Evolutionary conservation across 2,113 vertebrate species (phyloP), one percentile per base, ranked within the genome.

Genomic region (Bambusicola thoracicus): DNA sequence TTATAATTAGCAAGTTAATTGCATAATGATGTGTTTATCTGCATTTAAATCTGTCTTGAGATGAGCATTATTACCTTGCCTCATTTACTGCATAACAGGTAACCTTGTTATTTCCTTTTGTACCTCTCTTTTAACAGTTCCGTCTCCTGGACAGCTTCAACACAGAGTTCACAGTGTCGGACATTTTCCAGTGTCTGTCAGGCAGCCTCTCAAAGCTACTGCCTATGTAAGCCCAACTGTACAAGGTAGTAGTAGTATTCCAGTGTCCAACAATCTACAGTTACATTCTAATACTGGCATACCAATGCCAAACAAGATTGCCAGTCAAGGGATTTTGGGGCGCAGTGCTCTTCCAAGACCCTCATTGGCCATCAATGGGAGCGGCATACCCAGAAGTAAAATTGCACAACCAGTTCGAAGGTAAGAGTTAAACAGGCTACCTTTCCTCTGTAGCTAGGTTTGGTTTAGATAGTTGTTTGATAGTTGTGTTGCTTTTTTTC

Each of bases 151-250:
- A 72, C 99, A 99, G 93, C 98, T 99, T 90, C 98, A 98, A 49
- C 98, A 99, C 93, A 97, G 99, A 67, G 98, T 99, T 65, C 99
- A 99, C 93, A 99, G 99, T 15, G 97, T 99, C 90, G 98, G 99
- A 29, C 99, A 98, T 88, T 99, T 99, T 96, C 98, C 98, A 12
- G 97, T 98, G 73, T 97, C 98, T 34, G 89, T 97, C 48, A 98
- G 99, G 66, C 98, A 98, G 49, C 98, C 98, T 27, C 97, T 99
- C 14, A 99, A 99, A 97, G 99, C 99, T 91, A 99, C 99, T 30
- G 99, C 99, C 44, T 99, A 99, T 0, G 99, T 99, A 59, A 99
- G 99, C 94, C 99, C 99, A 11, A 99, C 99, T 0, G 97, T 99
- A 61, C 99, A 99, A 97, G 98, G 99, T 58, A 97, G 97, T 34